Percentiles rank a stretch among this genome's conserved stretches.
phyloP scores from a whole-genome alignment of 2,888 invertebrate genomes.

The Helobdella robusta region DNA sequence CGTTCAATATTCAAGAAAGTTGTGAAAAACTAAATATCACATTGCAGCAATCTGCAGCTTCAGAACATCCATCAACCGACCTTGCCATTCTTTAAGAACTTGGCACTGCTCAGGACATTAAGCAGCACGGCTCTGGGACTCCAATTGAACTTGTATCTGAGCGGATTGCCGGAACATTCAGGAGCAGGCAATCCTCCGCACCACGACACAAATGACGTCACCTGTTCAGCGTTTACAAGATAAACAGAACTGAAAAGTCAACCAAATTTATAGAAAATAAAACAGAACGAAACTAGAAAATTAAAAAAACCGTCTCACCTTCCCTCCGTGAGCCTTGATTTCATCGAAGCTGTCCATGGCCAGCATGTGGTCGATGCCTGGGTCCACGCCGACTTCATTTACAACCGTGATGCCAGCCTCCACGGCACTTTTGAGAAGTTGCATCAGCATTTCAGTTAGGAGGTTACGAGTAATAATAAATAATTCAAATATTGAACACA shows the following conservation, averaged over 20 bases:
- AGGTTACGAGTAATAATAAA: background rate
- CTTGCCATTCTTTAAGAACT: slow-evolving; percentile 71
- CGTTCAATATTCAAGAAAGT: background rate
- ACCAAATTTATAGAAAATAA: background rate
- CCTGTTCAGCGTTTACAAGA: slow-evolving; percentile 43
- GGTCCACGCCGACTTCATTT: slow-evolving; percentile 94
- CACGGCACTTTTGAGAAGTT: slow-evolving; percentile 59
- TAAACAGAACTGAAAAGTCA: background rate
- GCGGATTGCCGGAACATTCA: slow-evolving; percentile 76
- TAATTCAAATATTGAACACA: background rate
- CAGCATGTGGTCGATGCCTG: slow-evolving; percentile 93
- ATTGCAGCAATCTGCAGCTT: background rate
- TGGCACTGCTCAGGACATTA: slow-evolving; percentile 80
- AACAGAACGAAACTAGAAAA: background rate
- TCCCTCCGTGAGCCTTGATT: slow-evolving; percentile 69
- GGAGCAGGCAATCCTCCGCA: slow-evolving; percentile 96
- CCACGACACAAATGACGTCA: slow-evolving; percentile 88
- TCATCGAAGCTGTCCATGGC: slow-evolving; percentile 95
- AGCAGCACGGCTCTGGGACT: slow-evolving; percentile 83
- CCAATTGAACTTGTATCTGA: slow-evolving; percentile 57
- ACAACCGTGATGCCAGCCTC: slow-evolving; percentile 82
- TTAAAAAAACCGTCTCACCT: slow-evolving; percentile 47
- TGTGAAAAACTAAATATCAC: background rate
- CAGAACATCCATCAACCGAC: slow-evolving; percentile 47
- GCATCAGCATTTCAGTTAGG: too few species aligned